Conservation (phyloP, 2,888 invertebrate genomes). For the Venustoraphidia nigricollis region DNA sequence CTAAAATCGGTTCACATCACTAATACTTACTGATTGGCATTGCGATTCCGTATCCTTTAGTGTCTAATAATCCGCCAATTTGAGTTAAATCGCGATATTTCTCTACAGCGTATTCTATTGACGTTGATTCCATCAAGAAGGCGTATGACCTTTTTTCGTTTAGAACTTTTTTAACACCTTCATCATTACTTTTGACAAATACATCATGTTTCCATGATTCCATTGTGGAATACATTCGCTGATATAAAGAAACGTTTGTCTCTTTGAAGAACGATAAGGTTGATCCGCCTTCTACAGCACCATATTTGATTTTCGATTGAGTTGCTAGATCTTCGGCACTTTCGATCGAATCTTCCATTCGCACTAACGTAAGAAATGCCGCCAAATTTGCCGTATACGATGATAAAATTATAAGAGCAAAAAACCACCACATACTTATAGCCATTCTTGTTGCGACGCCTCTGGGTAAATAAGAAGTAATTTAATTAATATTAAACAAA, state of each 20-base stretch:
- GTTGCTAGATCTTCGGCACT: slow-evolving; percentile 83
- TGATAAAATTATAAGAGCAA: slow-evolving; percentile 78
- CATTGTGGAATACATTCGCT: slow-evolving; percentile 89
- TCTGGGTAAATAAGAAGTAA: slow-evolving; percentile 27
- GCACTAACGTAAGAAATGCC: slow-evolving; percentile 80
- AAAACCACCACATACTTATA: slow-evolving; percentile 87
- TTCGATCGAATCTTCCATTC: slow-evolving; percentile 79
- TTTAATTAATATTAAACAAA: too few species aligned
- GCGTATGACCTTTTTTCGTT: slow-evolving; percentile 73
- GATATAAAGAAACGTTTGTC: slow-evolving; percentile 78
- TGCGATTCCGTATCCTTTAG: slow-evolving; percentile 88
- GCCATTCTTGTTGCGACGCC: slow-evolving; percentile 80
- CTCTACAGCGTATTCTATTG: slow-evolving; percentile 83
- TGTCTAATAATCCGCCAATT: slow-evolving; percentile 68
- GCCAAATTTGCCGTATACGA: slow-evolving; percentile 92
- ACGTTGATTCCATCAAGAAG: slow-evolving; percentile 91
- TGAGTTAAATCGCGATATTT: slow-evolving; percentile 72
- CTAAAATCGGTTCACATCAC: too few species aligned
- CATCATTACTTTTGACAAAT: slow-evolving; percentile 66
- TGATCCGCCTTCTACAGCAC: slow-evolving; percentile 74
- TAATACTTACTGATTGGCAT: slow-evolving; percentile 66
- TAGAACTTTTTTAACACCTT: slow-evolving; percentile 73
- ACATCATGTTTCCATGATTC: slow-evolving; percentile 68
- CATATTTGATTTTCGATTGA: slow-evolving; percentile 91
- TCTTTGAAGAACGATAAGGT: slow-evolving; percentile 80